Evolutionary conservation across 2,888 invertebrate species (phyloP).

Genomic region (Branchipolynoe longqiensis): DNA sequence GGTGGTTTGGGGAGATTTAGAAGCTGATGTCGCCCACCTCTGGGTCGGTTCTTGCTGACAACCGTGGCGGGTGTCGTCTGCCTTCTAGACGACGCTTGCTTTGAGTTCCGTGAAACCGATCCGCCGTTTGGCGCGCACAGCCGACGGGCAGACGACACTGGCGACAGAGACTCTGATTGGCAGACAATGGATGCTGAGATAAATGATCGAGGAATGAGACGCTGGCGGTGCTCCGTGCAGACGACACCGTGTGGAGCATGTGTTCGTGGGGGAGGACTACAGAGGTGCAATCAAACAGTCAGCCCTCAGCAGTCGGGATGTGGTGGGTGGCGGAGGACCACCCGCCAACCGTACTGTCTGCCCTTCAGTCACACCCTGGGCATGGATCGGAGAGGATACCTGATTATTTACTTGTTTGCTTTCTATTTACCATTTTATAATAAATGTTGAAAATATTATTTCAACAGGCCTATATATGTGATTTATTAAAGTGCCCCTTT

Average conservation of each 20-base stretch:
- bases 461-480: no score
- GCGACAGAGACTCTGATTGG: slow-evolving; percentile 26
- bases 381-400: no score
- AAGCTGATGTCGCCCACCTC: no score
- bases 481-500: no score
- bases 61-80: slow-evolving; percentile 32
- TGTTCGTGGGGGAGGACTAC: not conserved
- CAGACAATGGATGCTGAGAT: slow-evolving; percentile 29
- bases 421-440: no score
- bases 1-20: no score
- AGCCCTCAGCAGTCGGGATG: not conserved
- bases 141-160: slow-evolving; percentile 47
- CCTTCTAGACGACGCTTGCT: slow-evolving; percentile 21
- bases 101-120: slow-evolving; percentile 51
- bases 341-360: slow-evolving; percentile 54
- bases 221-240: not conserved
- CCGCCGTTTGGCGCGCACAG: slow-evolving; percentile 38
- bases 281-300: slow-evolving; percentile 51
- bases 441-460: no score
- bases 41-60: slow-evolving; percentile 41
- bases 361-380: not conserved
- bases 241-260: not conserved
- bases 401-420: no score
- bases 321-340: slow-evolving; percentile 37
- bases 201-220: slow-evolving; percentile 54